Base-by-base conservation (phyloP, 1,140 invertebrate genomes). In the Melanaphis sacchari region DNA sequence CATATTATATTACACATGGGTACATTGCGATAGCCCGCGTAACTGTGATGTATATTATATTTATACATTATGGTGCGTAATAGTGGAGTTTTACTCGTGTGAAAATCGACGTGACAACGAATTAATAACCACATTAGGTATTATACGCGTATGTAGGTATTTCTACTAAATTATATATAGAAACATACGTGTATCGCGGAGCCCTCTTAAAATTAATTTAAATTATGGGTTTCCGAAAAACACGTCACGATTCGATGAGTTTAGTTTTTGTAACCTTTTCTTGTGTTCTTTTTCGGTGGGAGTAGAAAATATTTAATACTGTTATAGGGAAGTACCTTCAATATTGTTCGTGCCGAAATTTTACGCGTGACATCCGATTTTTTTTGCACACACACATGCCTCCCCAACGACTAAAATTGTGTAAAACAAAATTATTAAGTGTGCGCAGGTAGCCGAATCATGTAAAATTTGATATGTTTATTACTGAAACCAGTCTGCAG, bases 71-170 rank as follows among this genome's bases (percentile, higher is more conserved):
- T 43, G 26, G 18, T 31, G 36, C 15, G 43, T 15, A 46, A 22
- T 52, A n/a, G 15, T 36, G 31, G 41, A 87, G 41, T 46, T 87
- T 87, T 46, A 87, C 11, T 88, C 87, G 87, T 88, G 87, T 88
- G 87, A 88, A 88, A 88, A 88, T 88, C 87, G 43, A 52, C 31
- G 85, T n/a, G 85, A 85, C 82, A 43, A 85, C 82, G 40, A 87
- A 87, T 87, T 88, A 88, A 49, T 88, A 38, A 49, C 87, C 26
- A 46, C n/a, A 8, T 2, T n/a, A 26, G 15, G 22, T 49, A 49
- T 3, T 46, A 46, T 46, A 46, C 46, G 38, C 7, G 18, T 41
- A 41, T 6, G 26, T n/a, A 41, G 3, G 22, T 85, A 85, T 26
- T 21, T 82, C 18, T 49, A 49, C 15, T 49, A 49, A 49, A 49